phyloP scores from a whole-genome alignment of 2,797 vertebrate species.

The Chelmon rostratus region DNA sequence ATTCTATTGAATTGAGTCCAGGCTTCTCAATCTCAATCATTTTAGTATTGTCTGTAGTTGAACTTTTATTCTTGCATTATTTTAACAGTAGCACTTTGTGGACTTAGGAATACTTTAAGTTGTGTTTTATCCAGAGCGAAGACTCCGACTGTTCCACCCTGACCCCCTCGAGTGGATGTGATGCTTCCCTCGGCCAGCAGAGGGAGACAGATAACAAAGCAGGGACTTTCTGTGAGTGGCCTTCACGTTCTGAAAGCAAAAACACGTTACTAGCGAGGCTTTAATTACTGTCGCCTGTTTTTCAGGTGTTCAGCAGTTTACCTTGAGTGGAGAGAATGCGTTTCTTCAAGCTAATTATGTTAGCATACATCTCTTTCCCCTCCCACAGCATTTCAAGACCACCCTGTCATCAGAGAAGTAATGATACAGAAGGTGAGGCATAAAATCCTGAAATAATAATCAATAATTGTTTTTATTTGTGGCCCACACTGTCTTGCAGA shows the following conservation, averaged over 20 bases:
- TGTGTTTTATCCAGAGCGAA: constrained; percentile 84
- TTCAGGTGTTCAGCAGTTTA: constrained; percentile 1
- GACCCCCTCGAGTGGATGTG: constrained; percentile 69
- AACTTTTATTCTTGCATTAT: constrained; percentile 14
- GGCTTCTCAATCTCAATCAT: not conserved
- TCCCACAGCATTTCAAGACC: constrained; percentile 57
- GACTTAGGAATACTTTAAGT: constrained; percentile 81
- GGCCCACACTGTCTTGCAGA: not conserved
- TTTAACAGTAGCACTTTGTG: constrained; percentile 75
- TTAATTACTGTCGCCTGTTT: not conserved
- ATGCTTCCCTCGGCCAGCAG: constrained; percentile 69
- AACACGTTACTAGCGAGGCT: not conserved
- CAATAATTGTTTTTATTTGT: not conserved
- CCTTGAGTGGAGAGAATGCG: not conserved
- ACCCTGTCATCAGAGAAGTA: constrained; percentile 61
- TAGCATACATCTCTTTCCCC: not conserved
- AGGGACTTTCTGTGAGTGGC: constrained; percentile 54
- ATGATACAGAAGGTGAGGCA: constrained; percentile 72
- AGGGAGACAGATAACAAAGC: constrained; percentile 72
- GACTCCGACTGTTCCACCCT: constrained; percentile 78
- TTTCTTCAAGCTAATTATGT: not conserved
- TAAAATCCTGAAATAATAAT: not conserved
- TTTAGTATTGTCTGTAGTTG: constrained; percentile 6
- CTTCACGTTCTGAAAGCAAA: not conserved
- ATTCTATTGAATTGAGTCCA: not conserved